Evolutionary conservation across 2,113 vertebrate genomes (phyloP).

Genomic region (Bungarus multicinctus): DNA sequence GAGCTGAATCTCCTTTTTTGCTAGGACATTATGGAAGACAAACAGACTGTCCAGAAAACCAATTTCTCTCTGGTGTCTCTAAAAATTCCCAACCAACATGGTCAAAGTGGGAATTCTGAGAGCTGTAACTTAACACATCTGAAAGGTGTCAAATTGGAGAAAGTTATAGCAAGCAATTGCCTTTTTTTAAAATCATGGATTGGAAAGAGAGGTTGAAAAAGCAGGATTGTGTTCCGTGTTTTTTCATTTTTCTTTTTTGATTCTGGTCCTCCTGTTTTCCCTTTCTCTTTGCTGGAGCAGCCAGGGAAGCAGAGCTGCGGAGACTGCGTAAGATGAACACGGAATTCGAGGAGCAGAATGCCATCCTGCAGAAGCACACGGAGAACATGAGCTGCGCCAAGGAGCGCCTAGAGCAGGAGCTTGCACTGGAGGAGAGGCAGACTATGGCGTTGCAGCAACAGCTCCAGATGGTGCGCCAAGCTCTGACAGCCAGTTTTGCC

Average conservation of each 20-base stretch:
- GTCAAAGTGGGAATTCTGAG: not conserved
- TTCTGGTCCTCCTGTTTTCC: not conserved
- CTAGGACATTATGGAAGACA: not conserved
- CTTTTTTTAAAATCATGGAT: not conserved
- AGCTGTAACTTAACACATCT: not conserved
- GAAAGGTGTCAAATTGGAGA: not conserved
- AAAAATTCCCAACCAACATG: not conserved
- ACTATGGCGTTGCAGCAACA: constrained; percentile 90
- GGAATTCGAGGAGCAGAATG: constrained; percentile 96
- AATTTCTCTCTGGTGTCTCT: not conserved
- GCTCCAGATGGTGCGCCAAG: constrained; percentile 87
- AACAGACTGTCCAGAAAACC: not conserved
- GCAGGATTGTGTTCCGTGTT: not conserved
- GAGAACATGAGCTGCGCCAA: constrained; percentile 95
- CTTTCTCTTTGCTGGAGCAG: constrained; percentile 55
- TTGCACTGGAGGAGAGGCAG: constrained; percentile 89
- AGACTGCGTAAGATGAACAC: constrained; percentile 93
- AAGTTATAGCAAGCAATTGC: not conserved
- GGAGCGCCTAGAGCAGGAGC: constrained; percentile 92
- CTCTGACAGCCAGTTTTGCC: constrained; percentile 84
- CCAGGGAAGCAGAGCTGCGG: constrained; percentile 91
- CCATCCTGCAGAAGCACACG: constrained; percentile 91
- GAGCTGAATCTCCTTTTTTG: not conserved
- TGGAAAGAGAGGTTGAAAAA: not conserved
- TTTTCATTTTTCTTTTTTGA: not conserved